Conservation (phyloP, 2,113 vertebrate genomes). For the Psilopsiagon aurifrons region DNA sequence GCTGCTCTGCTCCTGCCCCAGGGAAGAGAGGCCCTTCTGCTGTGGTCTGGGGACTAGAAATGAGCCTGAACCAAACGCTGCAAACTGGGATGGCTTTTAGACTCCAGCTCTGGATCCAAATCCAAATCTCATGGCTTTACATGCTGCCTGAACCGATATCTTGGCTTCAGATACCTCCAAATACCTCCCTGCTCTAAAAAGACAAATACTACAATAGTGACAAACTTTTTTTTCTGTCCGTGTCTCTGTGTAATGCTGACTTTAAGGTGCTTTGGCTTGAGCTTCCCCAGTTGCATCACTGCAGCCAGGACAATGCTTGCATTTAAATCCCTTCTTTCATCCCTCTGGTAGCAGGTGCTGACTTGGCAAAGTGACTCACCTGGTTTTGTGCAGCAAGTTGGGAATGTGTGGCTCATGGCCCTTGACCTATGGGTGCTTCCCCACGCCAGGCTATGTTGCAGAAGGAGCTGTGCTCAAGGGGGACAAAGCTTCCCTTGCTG, state of each 20-base stretch:
- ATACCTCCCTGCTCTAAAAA: background rate
- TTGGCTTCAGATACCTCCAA: background rate
- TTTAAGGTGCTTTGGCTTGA: background rate
- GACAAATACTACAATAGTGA: background rate
- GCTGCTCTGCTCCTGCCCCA: constrained; percentile 55
- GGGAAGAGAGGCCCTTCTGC: constrained; percentile 63
- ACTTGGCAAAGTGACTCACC: background rate
- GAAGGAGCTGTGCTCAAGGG: background rate
- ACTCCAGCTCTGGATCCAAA: constrained; percentile 12
- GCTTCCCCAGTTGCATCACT: background rate
- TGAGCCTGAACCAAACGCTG: constrained; percentile 5
- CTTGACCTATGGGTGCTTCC: background rate
- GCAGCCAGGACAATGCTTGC: background rate
- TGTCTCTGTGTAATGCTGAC: background rate
- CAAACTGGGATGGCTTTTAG: constrained; percentile 8
- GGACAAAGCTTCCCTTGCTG: background rate
- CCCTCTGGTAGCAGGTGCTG: background rate
- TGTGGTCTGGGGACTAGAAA: constrained; percentile 32
- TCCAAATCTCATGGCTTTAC: constrained; percentile 39
- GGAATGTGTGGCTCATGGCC: accelerated
- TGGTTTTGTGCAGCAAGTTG: background rate
- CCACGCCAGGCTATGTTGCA: background rate
- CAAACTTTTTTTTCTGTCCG: background rate
- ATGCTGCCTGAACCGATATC: background rate
- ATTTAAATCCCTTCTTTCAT: background rate